These are phyloP conservation scores for Sycon ciliatum DNA, from an alignment of 37 sponge, comb jelly and placozoan species.

Conservation along the genomic window DNA sequence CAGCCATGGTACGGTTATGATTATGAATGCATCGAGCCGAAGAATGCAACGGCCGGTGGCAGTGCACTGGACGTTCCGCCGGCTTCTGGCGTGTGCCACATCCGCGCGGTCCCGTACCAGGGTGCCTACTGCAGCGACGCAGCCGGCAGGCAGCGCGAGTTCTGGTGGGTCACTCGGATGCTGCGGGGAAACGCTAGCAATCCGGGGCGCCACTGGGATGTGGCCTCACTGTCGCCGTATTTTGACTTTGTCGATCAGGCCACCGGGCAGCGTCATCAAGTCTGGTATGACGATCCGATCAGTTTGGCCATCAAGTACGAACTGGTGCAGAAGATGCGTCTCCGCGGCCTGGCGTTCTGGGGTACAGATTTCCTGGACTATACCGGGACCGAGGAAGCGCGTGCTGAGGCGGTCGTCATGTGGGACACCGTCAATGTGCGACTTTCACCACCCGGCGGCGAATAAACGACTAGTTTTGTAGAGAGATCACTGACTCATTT, in stretches of 20 bases:
- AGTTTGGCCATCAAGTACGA: slow-evolving; percentile 62
- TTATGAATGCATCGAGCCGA: slow-evolving; percentile 58
- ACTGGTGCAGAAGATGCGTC: slow-evolving; percentile 18
- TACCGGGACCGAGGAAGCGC: neutral
- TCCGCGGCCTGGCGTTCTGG: slow-evolving; percentile 49
- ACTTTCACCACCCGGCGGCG: too few relatives aligned
- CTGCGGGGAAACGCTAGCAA: neutral
- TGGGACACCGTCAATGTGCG: slow-evolving; percentile 10
- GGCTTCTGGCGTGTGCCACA: slow-evolving; percentile 33
- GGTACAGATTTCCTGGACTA: slow-evolving; percentile 54
- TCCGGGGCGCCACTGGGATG: slow-evolving; percentile 41
- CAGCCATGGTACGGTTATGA: slow-evolving; percentile 86
- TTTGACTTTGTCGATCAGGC: slow-evolving; percentile 38
- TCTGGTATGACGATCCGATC: slow-evolving; percentile 77
- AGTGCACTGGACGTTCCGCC: too few relatives aligned
- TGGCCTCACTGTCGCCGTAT: slow-evolving; percentile 27
- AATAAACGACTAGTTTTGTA: too few relatives aligned
- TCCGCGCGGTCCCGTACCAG: slow-evolving; percentile 46
- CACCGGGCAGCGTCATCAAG: slow-evolving; percentile 45
- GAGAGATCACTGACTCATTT: too few relatives aligned
- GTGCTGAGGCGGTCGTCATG: neutral
- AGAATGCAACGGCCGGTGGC: too few relatives aligned
- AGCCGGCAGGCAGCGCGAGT: slow-evolving; percentile 48
- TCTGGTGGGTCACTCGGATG: slow-evolving; percentile 13
- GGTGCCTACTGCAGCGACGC: slow-evolving; percentile 75